A percentile compares a stretch with the other conserved stretches of the same genome.
Evolutionary conservation across 2,797 vertebrate species (phyloP).

Genomic region (Acipenser ruthenus): DNA sequence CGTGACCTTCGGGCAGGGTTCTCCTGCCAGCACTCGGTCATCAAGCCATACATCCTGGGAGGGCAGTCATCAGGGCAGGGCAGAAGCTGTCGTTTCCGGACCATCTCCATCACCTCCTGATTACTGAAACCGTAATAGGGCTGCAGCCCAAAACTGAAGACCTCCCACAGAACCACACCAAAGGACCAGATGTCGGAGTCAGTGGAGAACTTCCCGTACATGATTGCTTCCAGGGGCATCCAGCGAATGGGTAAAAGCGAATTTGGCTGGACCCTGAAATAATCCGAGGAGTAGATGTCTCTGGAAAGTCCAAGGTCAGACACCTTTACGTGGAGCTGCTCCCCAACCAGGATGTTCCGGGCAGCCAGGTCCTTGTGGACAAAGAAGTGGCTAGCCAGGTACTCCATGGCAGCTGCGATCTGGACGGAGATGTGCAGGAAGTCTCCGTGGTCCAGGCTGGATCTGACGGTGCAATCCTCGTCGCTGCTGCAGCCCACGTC

Average conservation of each 20-base stretch:
- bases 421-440: slow-evolving; percentile 86
- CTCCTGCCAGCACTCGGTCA: slow-evolving; percentile 97
- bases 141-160: slow-evolving; percentile 96
- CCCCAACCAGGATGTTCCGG: slow-evolving; percentile 88
- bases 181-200: slow-evolving; percentile 97
- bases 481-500: slow-evolving; percentile 96
- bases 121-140: slow-evolving; percentile 95
- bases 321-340: slow-evolving; percentile 86
- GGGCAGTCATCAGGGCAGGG: slow-evolving; percentile 96
- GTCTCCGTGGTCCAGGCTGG: slow-evolving; percentile 90
- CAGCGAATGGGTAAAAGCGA: slow-evolving; percentile 89
- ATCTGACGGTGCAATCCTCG: slow-evolving; percentile 90
- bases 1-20: slow-evolving; percentile 78
- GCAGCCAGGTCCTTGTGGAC: slow-evolving; percentile 93
- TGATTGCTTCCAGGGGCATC: slow-evolving; percentile 91
- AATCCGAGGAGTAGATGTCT: slow-evolving; percentile 90
- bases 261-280: slow-evolving; percentile 85
- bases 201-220: slow-evolving; percentile 88
- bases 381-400: slow-evolving; percentile 84
- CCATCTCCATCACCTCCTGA: slow-evolving; percentile 97
- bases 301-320: slow-evolving; percentile 93
- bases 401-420: slow-evolving; percentile 94
- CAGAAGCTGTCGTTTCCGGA: slow-evolving; percentile 86
- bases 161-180: slow-evolving; percentile 93
- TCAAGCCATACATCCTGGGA: slow-evolving; percentile 83